Percentiles rank a stretch among this genome's conserved stretches.
phyloP scores from a whole-genome alignment of 2,113 vertebrate species.

The Nannobrachium achirus region DNA sequence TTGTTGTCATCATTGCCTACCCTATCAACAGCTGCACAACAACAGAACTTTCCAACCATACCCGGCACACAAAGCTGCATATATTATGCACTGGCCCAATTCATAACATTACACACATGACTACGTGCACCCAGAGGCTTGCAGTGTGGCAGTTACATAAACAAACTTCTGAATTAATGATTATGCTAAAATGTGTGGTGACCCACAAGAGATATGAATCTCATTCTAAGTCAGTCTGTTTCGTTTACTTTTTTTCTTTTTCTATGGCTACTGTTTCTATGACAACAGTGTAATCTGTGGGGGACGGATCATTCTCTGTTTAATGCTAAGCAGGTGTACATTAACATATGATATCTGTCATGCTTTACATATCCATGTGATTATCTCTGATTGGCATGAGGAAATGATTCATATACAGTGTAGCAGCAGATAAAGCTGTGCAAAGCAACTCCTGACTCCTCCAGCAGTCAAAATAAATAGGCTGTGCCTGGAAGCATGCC shows the following conservation, averaged over 20 bases:
- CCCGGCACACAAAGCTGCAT: conserved; percentile 1
- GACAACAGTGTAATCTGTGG: conserved; percentile 43
- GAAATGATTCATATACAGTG: background rate
- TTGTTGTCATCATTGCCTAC: conserved; percentile 33
- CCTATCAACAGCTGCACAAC: conserved; percentile 16
- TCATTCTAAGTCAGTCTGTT: conserved; percentile 21
- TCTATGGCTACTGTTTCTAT: conserved; percentile 50
- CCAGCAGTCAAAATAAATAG: background rate
- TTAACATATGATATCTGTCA: conserved; percentile 25
- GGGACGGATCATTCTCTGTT: conserved; percentile 7
- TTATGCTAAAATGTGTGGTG: conserved; percentile 12
- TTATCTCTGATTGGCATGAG: conserved; percentile 11
- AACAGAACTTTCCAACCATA: background rate
- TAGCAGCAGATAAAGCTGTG: background rate
- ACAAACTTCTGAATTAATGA: conserved; percentile 25
- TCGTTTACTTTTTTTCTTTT: background rate
- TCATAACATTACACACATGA: conserved; percentile 8
- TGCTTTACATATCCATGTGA: conserved; percentile 16
- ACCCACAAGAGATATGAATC: conserved; percentile 13
- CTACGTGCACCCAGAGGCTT: conserved; percentile 2
- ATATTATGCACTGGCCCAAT: background rate
- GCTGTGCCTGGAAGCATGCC: background rate
- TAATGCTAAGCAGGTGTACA: conserved; percentile 25
- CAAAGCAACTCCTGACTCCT: background rate
- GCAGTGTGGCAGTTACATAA: conserved; percentile 3